Evolutionary conservation across 2,888 invertebrate species (phyloP).

Genomic region (Deilephila elpenor): DNA sequence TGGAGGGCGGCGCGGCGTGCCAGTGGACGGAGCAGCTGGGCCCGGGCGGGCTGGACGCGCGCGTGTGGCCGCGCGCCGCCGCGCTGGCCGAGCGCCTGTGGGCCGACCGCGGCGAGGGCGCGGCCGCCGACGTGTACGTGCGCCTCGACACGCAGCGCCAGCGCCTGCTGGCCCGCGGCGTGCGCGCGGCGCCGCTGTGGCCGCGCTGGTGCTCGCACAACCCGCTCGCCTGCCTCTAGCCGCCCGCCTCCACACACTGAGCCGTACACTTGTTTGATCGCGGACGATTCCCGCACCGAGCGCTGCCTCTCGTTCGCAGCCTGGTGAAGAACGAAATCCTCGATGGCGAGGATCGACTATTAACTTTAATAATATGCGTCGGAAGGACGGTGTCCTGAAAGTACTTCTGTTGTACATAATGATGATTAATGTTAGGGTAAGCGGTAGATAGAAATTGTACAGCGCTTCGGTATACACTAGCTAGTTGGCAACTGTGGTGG

Average conservation of each 20-base stretch:
- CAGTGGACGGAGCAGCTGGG: conserved; percentile 94
- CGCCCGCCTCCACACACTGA: conserved; percentile 4
- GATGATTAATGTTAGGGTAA: conserved; percentile 44
- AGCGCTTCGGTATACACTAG: conserved; percentile 50
- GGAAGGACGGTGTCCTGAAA: conserved; percentile 26
- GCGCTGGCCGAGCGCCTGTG: conserved; percentile 93
- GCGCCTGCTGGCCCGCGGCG: conserved; percentile 85
- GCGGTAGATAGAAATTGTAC: conserved; percentile 61
- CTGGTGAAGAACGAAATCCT: neutral
- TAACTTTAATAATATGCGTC: neutral
- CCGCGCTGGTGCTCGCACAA: conserved; percentile 91
- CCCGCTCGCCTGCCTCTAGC: conserved; percentile 88
- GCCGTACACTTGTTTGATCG: neutral
- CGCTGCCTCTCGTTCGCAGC: neutral
- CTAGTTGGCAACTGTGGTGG: conserved; percentile 38
- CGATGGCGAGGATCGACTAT: neutral
- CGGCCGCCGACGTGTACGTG: conserved; percentile 86
- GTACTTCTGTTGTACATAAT: conserved; percentile 52
- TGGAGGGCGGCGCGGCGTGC: conserved; percentile 91
- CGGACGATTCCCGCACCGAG: neutral
- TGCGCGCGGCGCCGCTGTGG: conserved; percentile 89
- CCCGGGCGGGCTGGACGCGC: conserved; percentile 89
- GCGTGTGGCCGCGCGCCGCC: conserved; percentile 93
- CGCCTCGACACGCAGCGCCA: conserved; percentile 88
- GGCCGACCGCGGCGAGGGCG: conserved; percentile 85